Conservation (phyloP, 1,140 invertebrate genomes). For the Chymomyza costata region DNA sequence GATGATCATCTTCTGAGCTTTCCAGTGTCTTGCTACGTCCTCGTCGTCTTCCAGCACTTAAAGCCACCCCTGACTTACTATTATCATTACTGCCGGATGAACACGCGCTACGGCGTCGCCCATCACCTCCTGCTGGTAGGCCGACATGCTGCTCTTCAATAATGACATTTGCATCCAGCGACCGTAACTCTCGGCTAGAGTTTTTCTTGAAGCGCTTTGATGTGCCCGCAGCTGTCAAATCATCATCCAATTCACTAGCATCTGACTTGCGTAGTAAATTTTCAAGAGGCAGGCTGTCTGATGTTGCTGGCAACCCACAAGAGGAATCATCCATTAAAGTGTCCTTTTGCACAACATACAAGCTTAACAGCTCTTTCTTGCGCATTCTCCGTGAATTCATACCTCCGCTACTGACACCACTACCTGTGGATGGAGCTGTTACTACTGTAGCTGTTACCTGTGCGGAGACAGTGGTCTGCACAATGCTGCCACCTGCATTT, state of each 20-base stretch:
- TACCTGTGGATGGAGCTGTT: slow-evolving; percentile 37
- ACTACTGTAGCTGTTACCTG: slow-evolving; percentile 43
- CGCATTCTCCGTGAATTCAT: slow-evolving; percentile 88
- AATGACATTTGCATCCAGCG: slow-evolving; percentile 51
- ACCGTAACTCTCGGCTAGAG: slow-evolving; percentile 77
- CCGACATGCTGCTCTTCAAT: slow-evolving; percentile 36
- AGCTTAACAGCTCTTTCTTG: slow-evolving; percentile 89
- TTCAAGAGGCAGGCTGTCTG: slow-evolving; percentile 42
- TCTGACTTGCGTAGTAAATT: slow-evolving; percentile 53
- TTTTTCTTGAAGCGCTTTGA: slow-evolving; percentile 77
- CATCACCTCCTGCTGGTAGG: slow-evolving; percentile 52
- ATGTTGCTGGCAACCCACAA: slow-evolving; percentile 74
- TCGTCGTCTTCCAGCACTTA: slow-evolving; percentile 64
- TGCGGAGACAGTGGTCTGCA: slow-evolving; percentile 46
- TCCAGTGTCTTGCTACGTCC: slow-evolving; percentile 74
- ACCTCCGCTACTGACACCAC: slow-evolving; percentile 76
- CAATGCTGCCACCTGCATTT: slow-evolving; percentile 24
- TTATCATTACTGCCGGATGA: slow-evolving; percentile 73
- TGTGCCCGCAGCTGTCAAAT: slow-evolving; percentile 77
- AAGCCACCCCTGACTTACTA: slow-evolving; percentile 58
- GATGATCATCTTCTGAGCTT: slow-evolving; percentile 74
- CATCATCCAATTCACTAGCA: slow-evolving; percentile 52
- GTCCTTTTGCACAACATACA: slow-evolving; percentile 88
- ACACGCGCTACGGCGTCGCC: slow-evolving; percentile 75
- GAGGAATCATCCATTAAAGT: slow-evolving; percentile 87